These are phyloP conservation scores for Drosophila recens DNA, from an alignment of 2,888 invertebrate genomes.

Conservation along the genomic window DNA sequence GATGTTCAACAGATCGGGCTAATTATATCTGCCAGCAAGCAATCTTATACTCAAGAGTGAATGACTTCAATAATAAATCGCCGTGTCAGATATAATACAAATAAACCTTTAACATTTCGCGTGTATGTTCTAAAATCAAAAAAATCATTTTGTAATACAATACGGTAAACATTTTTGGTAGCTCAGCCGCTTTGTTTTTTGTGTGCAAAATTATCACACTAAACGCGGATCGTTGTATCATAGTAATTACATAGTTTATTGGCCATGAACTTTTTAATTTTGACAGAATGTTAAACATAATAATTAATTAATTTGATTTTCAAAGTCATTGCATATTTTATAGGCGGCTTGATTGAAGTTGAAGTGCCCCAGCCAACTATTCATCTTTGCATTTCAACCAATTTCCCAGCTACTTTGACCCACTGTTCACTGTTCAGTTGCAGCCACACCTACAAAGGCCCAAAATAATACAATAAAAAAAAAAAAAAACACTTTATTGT, in stretches of 20 bases:
- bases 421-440: slow-evolving; percentile 66
- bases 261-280: slow-evolving; percentile 40
- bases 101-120: slow-evolving; percentile 56
- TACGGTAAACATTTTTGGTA: slow-evolving; percentile 3
- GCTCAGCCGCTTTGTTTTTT: too few species aligned
- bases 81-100: slow-evolving; percentile 25
- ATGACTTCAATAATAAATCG: slow-evolving; percentile 43
- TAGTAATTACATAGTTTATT: slow-evolving; percentile 47
- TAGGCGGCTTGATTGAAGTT: slow-evolving; percentile 47
- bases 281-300: slow-evolving; percentile 10
- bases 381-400: slow-evolving; percentile 42
- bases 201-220: slow-evolving; percentile 47
- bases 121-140: slow-evolving; percentile 31
- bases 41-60: slow-evolving; percentile 1
- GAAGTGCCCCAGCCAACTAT: slow-evolving; percentile 29
- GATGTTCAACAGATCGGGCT: slow-evolving; percentile 22
- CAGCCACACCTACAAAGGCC: slow-evolving; percentile 62
- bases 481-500: slow-evolving; percentile 40
- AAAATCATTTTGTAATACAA: slow-evolving; percentile 10
- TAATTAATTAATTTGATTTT: slow-evolving; percentile 31
- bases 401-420: slow-evolving; percentile 18
- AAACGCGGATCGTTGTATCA: slow-evolving; percentile 5
- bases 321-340: slow-evolving; percentile 44
- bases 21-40: slow-evolving; percentile 14
- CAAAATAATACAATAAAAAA: slow-evolving; percentile 21